Base-by-base conservation (phyloP, 2,888 invertebrate genomes). In the Chymomyza fuscimana region DNA sequence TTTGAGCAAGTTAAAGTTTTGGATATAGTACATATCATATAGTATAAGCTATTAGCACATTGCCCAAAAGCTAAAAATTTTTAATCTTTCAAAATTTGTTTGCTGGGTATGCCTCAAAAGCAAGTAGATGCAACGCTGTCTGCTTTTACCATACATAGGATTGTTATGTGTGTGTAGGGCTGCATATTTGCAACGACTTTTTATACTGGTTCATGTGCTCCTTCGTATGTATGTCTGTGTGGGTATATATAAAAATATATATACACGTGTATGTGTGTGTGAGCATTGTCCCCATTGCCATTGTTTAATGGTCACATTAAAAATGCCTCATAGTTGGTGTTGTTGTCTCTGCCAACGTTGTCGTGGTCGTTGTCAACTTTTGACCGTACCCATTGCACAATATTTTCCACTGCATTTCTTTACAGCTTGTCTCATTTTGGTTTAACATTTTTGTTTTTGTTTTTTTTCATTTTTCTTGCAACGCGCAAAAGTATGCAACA, bases 271-370 rank as follows among this genome's bases (percentile, higher is more conserved):
- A 32, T 62, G 25, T 63, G 61, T 69, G 58, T 72, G 70, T 70
- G 69, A 80, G 76, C 81, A 71, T 79, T 81, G 88, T 87, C 79
- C 84, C 74, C 77, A 76, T 86, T 86, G 89, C 82, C 79, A 82
- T 89, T 87, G 89, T 87, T 87, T 89, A 87, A 87, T 87, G 86
- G 79, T 77, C 80, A 79, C 81, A 87, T 89, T 88, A 87, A 89
- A 84, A 88, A 87, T 83, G 86, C 77, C 85, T 86, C 78, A 87
- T 83, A 86, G 79, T 85, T 77, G 80, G 69, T 63, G 74, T 65
- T 72, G 69, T 67, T 60, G 71, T 63, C 69, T 68, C 59, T 10
- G 52, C n/a, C n/a, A 67, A 16, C 40, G 68, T 52, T 25, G 67
- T 19, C 40, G 52, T 61, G n/a, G 54, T 16, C 58, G 67, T 63